Percentiles rank a stretch among this genome's conserved stretches.
phyloP scores from a whole-genome alignment of 2,113 vertebrate species.

The Notothenia rossii region DNA sequence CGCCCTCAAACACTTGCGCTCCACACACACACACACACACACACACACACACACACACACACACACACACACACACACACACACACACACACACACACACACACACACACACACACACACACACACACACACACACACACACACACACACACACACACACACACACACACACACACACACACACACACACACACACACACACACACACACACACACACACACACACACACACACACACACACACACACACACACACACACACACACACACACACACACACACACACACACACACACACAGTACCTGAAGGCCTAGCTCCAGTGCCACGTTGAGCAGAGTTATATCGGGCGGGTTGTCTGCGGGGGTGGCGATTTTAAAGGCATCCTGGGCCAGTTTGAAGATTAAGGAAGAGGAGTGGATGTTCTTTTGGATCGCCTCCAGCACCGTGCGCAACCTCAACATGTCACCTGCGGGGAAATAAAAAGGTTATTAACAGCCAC shows the following conservation, averaged over 20 bases:
- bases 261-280: constrained; percentile 4
- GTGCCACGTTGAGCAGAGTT: constrained; percentile 94
- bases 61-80: no score
- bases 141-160: no score
- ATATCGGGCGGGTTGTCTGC: constrained; percentile 94
- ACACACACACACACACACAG: not conserved
- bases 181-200: no score
- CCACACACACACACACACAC: no score
- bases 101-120: no score
- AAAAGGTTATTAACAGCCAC: not conserved
- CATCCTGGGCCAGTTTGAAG: constrained; percentile 98
- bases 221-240: no score
- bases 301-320: constrained; percentile 98
- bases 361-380: constrained; percentile 97
- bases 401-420: constrained; percentile 98
- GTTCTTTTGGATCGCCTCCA: constrained; percentile 98
- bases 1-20: not conserved
- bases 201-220: no score
- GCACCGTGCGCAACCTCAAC: constrained; percentile 93
- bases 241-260: not conserved
- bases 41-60: no score
- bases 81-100: no score
- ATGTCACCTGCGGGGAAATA: constrained; percentile 88
- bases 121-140: no score
- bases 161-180: no score